Evolutionary conservation across 2,888 invertebrate species (phyloP).

Genomic region (Dioctria rufipes): DNA sequence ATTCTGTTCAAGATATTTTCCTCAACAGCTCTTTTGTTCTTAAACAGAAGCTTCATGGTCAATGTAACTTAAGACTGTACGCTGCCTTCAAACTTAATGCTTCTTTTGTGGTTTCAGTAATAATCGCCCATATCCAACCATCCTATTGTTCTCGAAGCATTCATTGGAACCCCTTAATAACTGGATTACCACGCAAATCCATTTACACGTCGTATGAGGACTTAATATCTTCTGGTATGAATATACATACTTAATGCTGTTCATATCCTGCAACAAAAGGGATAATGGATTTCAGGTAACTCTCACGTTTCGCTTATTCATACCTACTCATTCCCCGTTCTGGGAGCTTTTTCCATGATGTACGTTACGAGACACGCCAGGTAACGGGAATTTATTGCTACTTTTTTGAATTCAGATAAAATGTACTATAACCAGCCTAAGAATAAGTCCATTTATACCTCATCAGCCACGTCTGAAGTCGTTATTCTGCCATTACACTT

Average conservation of each 20-base stretch:
- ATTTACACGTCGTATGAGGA: conserved; percentile 55
- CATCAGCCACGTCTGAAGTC: conserved; percentile 29
- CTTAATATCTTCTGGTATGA: conserved; percentile 33
- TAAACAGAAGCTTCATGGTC: no score
- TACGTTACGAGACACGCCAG: background rate
- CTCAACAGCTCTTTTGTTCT: no score
- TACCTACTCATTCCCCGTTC: conserved; percentile 52
- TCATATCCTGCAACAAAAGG: conserved; percentile 44
- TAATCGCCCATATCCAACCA: conserved; percentile 6
- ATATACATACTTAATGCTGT: conserved; percentile 52
- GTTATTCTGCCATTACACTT: conserved; percentile 31
- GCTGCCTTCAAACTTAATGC: conserved; percentile 7
- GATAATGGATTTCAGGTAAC: conserved; percentile 55
- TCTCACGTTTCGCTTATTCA: conserved; percentile 43
- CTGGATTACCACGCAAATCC: conserved; percentile 47
- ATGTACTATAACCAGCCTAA: background rate
- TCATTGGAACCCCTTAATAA: conserved; percentile 38
- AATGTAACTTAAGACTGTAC: no score
- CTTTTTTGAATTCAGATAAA: conserved; percentile 44
- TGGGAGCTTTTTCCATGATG: conserved; percentile 29
- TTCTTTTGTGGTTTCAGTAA: conserved; percentile 25
- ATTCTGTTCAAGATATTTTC: no score
- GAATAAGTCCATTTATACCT: conserved; percentile 49
- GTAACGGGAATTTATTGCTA: conserved; percentile 17
- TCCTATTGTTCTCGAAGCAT: conserved; percentile 45